Percentiles rank a stretch among this genome's conserved stretches.
phyloP scores from a whole-genome alignment of 1,140 invertebrate genomes.

The Cylas formicarius region DNA sequence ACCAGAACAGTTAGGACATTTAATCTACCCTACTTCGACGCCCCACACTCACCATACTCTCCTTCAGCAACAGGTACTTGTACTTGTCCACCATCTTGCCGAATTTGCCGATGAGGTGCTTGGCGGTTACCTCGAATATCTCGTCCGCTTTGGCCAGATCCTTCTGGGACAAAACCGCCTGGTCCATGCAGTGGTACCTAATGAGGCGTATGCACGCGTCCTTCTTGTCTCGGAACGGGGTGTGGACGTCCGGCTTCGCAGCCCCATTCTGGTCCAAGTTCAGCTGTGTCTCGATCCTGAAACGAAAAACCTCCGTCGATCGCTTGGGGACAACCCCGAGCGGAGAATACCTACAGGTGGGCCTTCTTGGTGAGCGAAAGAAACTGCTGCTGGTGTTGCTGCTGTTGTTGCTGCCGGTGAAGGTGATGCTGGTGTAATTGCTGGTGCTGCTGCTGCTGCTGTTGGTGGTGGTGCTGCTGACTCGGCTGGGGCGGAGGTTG shows the following conservation, averaged over 20 bases:
- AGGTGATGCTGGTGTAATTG: conserved; percentile 2
- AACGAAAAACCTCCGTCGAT: too few species aligned
- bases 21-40: not conserved
- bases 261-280: conserved; percentile 72
- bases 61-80: conserved; percentile 68
- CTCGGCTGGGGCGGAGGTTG: conserved; percentile 5
- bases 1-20: not conserved
- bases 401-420: conserved; percentile 23
- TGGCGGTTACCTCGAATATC: conserved; percentile 66
- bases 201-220: conserved; percentile 75
- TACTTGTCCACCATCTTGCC: conserved; percentile 71
- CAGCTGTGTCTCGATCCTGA: conserved; percentile 65
- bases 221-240: conserved; percentile 62
- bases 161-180: conserved; percentile 56
- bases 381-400: conserved; percentile 20
- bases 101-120: conserved; percentile 67
- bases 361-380: conserved; percentile 26
- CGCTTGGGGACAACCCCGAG: too few species aligned
- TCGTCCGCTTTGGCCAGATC: conserved; percentile 69
- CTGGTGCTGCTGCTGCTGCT: conserved; percentile 6
- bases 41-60: conserved; percentile 66
- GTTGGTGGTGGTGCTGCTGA: conserved; percentile 13
- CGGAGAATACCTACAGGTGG: conserved; percentile 26
- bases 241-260: conserved; percentile 66
- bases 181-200: conserved; percentile 74